Base-by-base conservation (phyloP, 2,113 vertebrate genomes). In the Aspiorhynchus laticeps region DNA sequence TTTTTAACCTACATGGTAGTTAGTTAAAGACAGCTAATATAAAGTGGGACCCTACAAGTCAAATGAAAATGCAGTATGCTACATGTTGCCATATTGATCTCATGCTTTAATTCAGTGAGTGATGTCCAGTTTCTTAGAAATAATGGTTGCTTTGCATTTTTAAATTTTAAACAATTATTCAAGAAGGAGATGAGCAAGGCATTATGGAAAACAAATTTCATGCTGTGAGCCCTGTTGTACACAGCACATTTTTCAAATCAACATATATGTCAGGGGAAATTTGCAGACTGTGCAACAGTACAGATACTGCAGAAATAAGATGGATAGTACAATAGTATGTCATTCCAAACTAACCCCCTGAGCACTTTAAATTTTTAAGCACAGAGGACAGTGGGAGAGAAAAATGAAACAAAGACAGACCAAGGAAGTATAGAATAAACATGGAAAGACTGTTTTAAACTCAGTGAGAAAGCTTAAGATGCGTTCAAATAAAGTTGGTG, bases 391-490 rank as follows among this genome's bases (percentile, higher is more conserved):
- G 41, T 31, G 59, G 9, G n/a, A 59, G 4, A 46, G 1, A 6
- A 91, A 93, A 61, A 61, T 61, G 8, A n/a, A 91, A 89, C 86
- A 59, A 90, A 89, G 71, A 85, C 85, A 88, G 88, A 87, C 24
- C 26, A 87, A 73, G 83, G 46, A 69, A 74, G 83, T 14, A n/a
- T n/a, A 67, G 71, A 51, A 38, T 7, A 51, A 78, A 61, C 36
- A 74, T 31, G 5, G 43, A 33, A 5, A 59, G 38, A 61, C 46
- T 11, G 28, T 61, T 10, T 56, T 24, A 19, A 75, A 43, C 19
- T 31, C 14, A 51, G 38, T 17, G 41, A 53, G 8, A 4, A 10
- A 59, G 48, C 76, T 80, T n/a, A 5, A 46, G 41, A 33, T 15
- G n/a, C 51, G 63, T 69, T 69, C 61, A 83, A 69, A 83, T 51